These are phyloP conservation scores for Strigamia transsilvanica DNA, from an alignment of 2,888 invertebrate species.

Conservation along the genomic window DNA sequence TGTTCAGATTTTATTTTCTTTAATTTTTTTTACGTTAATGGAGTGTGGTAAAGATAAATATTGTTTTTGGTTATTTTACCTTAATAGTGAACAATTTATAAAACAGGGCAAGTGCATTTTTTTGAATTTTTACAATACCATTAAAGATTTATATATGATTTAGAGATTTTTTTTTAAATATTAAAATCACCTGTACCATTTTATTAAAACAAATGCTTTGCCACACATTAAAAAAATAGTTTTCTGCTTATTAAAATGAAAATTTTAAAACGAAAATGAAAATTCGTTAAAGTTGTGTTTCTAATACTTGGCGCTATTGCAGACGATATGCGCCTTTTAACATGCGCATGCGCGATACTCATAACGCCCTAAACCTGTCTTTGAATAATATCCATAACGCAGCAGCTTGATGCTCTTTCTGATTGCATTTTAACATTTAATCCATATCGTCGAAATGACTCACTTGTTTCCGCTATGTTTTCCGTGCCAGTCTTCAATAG, in stretches of 20 bases:
- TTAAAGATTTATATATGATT: neutral
- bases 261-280: neutral
- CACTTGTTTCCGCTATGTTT: neutral
- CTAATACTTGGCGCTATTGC: slow-evolving; percentile 7
- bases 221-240: neutral
- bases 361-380: neutral
- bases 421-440: slow-evolving; percentile 9
- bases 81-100: neutral
- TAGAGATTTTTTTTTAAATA: no score
- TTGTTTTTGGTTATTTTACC: neutral
- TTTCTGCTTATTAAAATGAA: neutral
- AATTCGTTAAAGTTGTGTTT: neutral
- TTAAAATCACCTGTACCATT: no score
- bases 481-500: neutral
- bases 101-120: slow-evolving; percentile 27
- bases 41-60: neutral
- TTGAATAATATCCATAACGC: neutral
- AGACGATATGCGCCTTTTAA: slow-evolving; percentile 32
- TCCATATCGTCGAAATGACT: slow-evolving; percentile 3
- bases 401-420: neutral
- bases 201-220: neutral
- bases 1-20: slow-evolving; percentile 1
- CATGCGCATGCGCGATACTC: slow-evolving; percentile 1
- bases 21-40: neutral
- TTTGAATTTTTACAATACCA: slow-evolving; percentile 2